A percentile compares a stretch with the other conserved stretches of the same genome.
phyloP scores from a whole-genome alignment of 2,113 vertebrate species.

The Dendrocopos noguchii region DNA sequence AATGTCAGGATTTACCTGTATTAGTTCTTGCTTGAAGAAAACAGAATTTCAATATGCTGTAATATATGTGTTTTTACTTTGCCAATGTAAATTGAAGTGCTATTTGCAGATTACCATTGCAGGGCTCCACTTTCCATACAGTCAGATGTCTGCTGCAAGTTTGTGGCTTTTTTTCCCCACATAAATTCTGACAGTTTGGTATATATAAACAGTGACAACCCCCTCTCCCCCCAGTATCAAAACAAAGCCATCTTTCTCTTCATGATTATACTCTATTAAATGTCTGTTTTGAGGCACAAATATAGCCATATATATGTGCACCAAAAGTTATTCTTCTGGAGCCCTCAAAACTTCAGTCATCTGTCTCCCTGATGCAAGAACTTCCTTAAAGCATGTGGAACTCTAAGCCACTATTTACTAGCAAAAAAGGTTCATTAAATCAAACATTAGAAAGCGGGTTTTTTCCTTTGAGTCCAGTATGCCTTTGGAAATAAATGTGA shows the following conservation, averaged over 20 bases:
- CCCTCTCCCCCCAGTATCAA: background rate
- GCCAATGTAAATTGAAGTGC: background rate
- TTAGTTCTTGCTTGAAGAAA: background rate
- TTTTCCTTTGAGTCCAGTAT: background rate
- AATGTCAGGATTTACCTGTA: background rate
- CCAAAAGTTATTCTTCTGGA: background rate
- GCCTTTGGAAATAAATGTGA: background rate
- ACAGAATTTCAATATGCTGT: background rate
- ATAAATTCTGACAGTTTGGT: background rate
- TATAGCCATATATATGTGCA: background rate
- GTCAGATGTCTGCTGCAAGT: background rate
- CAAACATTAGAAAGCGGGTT: background rate
- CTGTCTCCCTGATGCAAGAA: background rate
- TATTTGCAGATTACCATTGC: background rate
- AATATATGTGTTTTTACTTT: background rate
- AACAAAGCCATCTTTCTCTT: background rate
- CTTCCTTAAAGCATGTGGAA: background rate
- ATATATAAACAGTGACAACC: background rate
- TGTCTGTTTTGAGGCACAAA: background rate
- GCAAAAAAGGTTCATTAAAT: background rate
- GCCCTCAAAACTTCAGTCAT: background rate
- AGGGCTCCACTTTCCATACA: background rate
- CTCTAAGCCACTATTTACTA: background rate
- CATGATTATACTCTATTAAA: background rate
- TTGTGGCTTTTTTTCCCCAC: slow-evolving; percentile 13